Percentiles rank a stretch among this genome's conserved stretches.
phyloP scores from a whole-genome alignment of 1,140 invertebrate genomes.

The Marisa cornuarietis region DNA sequence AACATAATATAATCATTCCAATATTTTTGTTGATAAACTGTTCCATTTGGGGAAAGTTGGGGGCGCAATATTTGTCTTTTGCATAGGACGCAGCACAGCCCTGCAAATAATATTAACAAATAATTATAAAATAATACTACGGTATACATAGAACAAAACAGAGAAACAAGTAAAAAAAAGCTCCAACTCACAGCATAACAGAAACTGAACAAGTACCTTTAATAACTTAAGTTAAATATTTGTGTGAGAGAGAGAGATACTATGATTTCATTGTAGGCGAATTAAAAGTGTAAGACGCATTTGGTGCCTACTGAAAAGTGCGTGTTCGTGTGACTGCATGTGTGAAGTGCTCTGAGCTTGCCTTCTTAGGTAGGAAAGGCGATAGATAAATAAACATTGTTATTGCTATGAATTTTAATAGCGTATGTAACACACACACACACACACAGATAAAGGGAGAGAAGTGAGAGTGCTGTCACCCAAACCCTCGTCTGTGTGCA shows the following conservation, averaged over 20 bases:
- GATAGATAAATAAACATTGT: no score
- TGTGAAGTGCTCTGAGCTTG: no score
- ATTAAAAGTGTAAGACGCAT: neutral
- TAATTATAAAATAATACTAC: neutral
- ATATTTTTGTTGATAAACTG: no score
- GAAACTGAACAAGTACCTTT: neutral
- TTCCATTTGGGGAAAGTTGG: no score
- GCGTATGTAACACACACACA: no score
- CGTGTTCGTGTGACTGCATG: neutral
- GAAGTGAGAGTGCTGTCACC: no score
- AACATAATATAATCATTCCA: no score
- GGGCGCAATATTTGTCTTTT: neutral
- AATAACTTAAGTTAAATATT: neutral
- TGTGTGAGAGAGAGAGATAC: neutral
- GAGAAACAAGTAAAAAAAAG: no score
- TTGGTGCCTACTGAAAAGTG: neutral
- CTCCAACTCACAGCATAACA: no score
- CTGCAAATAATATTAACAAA: neutral
- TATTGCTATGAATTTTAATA: no score
- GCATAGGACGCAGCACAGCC: neutral
- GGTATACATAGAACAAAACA: neutral
- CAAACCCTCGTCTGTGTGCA: slow-evolving; percentile 20
- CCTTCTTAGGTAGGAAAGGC: no score
- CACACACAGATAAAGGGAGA: no score
- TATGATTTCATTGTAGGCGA: neutral